These are phyloP conservation scores for Falco columbarius DNA, from an alignment of 2,797 vertebrate species.

Conservation along the genomic window DNA sequence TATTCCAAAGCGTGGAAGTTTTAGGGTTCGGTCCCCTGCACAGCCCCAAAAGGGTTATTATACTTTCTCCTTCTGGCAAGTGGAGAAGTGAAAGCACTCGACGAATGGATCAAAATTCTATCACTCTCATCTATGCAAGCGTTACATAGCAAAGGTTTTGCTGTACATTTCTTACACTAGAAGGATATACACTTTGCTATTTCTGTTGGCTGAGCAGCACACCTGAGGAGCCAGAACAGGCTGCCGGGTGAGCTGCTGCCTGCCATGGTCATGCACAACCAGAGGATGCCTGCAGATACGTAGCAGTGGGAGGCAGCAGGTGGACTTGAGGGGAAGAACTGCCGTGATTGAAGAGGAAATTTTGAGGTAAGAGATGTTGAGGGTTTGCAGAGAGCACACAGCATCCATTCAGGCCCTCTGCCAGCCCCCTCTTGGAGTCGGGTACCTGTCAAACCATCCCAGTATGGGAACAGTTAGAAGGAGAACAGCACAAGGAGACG, in stretches of 20 bases:
- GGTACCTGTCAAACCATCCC: not conserved
- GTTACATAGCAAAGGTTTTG: not conserved
- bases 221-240: accelerated
- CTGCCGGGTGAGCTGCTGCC: not conserved
- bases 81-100: not conserved
- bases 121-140: accelerated
- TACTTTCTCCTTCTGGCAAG: not conserved
- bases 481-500: not conserved
- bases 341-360: not conserved
- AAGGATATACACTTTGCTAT: not conserved
- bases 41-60: accelerated
- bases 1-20: not conserved
- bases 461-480: not conserved
- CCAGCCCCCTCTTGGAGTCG: not conserved
- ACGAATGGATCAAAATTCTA: accelerated
- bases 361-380: not conserved
- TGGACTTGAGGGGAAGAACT: not conserved
- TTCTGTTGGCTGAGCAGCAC: not conserved
- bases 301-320: accelerated
- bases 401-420: not conserved
- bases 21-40: not conserved
- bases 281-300: not conserved
- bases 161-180: accelerated
- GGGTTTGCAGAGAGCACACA: not conserved
- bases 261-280: accelerated